These are phyloP conservation scores for Austrolebias charrua DNA, from an alignment of 2,797 vertebrate genomes.

Conservation along the genomic window DNA sequence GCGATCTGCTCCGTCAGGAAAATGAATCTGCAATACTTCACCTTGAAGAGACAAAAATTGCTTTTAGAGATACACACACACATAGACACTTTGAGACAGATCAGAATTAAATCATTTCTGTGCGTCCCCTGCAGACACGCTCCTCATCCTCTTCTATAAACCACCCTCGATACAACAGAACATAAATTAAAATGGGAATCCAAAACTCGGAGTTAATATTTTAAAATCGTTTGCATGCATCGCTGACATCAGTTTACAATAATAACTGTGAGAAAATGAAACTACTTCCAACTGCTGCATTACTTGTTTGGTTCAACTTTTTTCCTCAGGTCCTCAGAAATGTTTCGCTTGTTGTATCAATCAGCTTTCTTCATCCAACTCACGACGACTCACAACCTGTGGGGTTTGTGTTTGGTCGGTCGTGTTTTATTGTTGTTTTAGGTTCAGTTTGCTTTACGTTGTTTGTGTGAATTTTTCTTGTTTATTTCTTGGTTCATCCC, in stretches of 20 bases:
- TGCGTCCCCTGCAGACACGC: conserved; percentile 25
- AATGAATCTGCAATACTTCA: conserved; percentile 55
- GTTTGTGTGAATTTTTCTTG: too few species aligned
- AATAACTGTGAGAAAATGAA: conserved; percentile 20
- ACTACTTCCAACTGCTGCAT: conserved; percentile 1
- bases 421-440: too few species aligned
- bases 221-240: conserved; percentile 7
- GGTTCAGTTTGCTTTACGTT: too few species aligned
- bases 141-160: conserved; percentile 25
- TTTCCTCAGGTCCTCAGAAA: not conserved
- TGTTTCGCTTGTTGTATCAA: conserved; percentile 5
- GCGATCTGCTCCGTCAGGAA: conserved; percentile 49
- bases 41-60: conserved; percentile 32
- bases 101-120: conserved; percentile 23
- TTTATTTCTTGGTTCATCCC: too few species aligned
- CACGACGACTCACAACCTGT: too few species aligned
- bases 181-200: conserved; percentile 28
- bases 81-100: conserved; percentile 13
- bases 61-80: conserved; percentile 21
- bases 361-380: conserved; percentile 15
- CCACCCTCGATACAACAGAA: conserved; percentile 3
- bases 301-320: not conserved
- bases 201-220: conserved; percentile 12
- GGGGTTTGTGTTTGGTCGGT: too few species aligned
- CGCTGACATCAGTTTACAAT: conserved; percentile 21